Conservation (phyloP, 2,797 vertebrate genomes). For the Lateolabrax maculatus region DNA sequence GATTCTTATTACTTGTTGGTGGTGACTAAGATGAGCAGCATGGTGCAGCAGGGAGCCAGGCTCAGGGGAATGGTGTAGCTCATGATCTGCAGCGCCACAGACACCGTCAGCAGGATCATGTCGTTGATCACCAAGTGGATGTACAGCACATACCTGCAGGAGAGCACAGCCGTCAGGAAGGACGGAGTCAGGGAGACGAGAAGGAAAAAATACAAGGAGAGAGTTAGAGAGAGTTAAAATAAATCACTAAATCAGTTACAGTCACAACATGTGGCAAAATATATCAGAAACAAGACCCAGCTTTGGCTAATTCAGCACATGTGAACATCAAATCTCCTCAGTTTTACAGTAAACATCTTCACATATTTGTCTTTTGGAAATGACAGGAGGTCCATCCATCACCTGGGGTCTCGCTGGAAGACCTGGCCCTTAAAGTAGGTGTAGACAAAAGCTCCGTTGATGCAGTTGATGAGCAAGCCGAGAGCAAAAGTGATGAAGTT, state of each 20-base stretch:
- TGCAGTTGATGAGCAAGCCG: slow-evolving; percentile 57
- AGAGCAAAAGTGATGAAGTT: slow-evolving; percentile 61
- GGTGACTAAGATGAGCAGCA: slow-evolving; percentile 28
- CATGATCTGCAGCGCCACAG: slow-evolving; percentile 57
- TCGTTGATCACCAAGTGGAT: slow-evolving; percentile 79
- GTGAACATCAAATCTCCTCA: neutral
- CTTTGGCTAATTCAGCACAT: neutral
- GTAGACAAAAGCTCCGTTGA: slow-evolving; percentile 71
- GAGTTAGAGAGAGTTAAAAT: too few species aligned
- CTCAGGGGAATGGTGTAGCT: slow-evolving; percentile 28
- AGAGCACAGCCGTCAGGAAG: neutral
- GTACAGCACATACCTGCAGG: slow-evolving; percentile 75
- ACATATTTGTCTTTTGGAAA: neutral
- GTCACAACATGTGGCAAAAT: neutral
- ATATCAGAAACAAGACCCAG: neutral
- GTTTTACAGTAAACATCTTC: neutral
- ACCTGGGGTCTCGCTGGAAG: slow-evolving; percentile 67
- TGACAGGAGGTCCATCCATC: neutral
- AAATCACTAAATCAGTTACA: neutral
- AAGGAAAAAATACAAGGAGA: neutral
- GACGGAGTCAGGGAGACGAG: neutral
- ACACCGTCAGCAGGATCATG: slow-evolving; percentile 64
- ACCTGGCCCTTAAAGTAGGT: slow-evolving; percentile 57
- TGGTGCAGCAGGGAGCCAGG: slow-evolving; percentile 50
- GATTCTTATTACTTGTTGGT: slow-evolving; percentile 47